These are phyloP conservation scores for Cerastoderma edule DNA, from an alignment of 2,888 invertebrate genomes.

Conservation along the genomic window DNA sequence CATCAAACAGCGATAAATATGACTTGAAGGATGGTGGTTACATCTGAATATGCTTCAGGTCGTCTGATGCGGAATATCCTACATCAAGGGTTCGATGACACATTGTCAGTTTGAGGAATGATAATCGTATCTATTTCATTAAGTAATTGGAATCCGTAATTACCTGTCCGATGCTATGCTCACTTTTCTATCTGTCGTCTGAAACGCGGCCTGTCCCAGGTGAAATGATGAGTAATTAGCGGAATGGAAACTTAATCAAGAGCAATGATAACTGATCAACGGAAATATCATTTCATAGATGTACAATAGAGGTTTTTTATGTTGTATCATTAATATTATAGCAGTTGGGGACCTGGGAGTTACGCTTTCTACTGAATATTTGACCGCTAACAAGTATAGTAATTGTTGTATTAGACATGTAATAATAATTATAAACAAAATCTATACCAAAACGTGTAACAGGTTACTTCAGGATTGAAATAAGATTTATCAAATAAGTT, in stretches of 20 bases:
- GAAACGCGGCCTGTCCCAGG: conserved; percentile 24
- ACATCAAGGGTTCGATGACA: neutral
- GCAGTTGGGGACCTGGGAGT: conserved; percentile 7
- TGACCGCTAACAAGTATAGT: no score
- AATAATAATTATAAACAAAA: no score
- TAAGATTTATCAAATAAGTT: no score
- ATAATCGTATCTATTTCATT: conserved; percentile 45
- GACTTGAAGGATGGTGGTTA: no score
- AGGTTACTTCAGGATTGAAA: no score
- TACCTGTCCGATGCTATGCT: conserved; percentile 36
- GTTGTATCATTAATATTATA: conserved; percentile 22
- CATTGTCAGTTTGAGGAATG: conserved; percentile 24
- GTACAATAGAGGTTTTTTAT: conserved; percentile 26
- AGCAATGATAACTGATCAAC: conserved; percentile 26
- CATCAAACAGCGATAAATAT: no score
- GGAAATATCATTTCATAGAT: conserved; percentile 26
- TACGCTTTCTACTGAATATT: no score
- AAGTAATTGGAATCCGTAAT: conserved; percentile 49
- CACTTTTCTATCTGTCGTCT: conserved; percentile 3
- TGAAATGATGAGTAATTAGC: conserved; percentile 30
- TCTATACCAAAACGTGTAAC: no score
- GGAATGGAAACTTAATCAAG: conserved; percentile 28
- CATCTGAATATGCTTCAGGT: no score
- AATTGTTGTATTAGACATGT: no score
- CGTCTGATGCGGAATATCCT: no score